phyloP scores from a whole-genome alignment of 2,888 invertebrate genomes.

The Isotomurus palustris region DNA sequence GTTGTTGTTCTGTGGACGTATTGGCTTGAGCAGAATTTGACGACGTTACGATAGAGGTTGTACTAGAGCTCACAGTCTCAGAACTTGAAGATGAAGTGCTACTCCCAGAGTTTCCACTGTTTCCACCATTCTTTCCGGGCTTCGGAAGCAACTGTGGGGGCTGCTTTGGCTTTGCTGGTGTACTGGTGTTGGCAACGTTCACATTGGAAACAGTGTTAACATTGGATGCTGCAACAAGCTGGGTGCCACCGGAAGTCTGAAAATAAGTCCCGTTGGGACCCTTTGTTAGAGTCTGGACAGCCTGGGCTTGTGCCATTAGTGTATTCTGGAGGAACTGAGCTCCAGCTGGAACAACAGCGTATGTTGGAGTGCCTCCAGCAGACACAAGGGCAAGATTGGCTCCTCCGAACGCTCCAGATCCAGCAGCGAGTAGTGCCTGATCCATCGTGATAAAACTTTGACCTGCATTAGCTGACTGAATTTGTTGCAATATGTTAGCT shows the following conservation, averaged over 20 bases:
- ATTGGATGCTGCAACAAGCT: constrained; percentile 36
- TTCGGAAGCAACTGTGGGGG: constrained; percentile 45
- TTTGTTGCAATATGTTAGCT: constrained; percentile 35
- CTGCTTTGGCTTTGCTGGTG: constrained; percentile 35
- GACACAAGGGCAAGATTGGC: constrained; percentile 40
- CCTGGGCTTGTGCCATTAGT: constrained; percentile 42
- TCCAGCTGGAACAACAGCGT: constrained; percentile 39
- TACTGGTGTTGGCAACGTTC: constrained; percentile 26
- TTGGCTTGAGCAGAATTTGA: constrained; percentile 1
- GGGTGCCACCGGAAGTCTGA: constrained; percentile 38
- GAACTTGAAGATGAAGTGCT: constrained; percentile 9
- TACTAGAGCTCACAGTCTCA: constrained; percentile 7
- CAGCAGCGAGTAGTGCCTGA: constrained; percentile 34
- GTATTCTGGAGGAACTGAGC: constrained; percentile 41
- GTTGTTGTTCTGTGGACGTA: constrained; percentile 1
- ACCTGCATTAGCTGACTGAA: constrained; percentile 36
- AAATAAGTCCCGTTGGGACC: constrained; percentile 39
- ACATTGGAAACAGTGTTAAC: constrained; percentile 28
- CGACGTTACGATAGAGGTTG: constrained; percentile 8
- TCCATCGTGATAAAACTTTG: constrained; percentile 44
- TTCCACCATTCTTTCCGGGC: constrained; percentile 33
- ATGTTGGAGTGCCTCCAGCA: constrained; percentile 41
- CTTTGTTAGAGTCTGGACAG: constrained; percentile 43
- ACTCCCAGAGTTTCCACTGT: constrained; percentile 5
- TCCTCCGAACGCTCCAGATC: constrained; percentile 30